Evolutionary conservation across 2,113 vertebrate species (phyloP), one percentile per base, ranked within the genome.

Genomic region (Hypomesus transpacificus): DNA sequence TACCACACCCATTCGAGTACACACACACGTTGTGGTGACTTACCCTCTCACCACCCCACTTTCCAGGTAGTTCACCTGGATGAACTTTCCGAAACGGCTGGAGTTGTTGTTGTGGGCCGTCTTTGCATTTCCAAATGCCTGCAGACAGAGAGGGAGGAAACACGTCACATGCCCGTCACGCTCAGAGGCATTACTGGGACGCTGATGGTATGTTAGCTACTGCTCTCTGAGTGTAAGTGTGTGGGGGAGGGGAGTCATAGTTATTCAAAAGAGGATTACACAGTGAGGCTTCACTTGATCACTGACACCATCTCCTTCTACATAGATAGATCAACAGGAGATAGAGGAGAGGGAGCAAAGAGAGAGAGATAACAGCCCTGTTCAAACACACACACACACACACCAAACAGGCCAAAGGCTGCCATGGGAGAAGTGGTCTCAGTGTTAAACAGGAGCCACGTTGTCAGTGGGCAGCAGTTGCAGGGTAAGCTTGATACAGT

Each of bases 61-160:
- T 83, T 98, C 96, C 74, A 99, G 91, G 76, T 99, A 99, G 88
- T 96, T 98, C 82, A 98, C 97, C 87, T 98, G 97, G 86, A 99
- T 99, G 84, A 99, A 99, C 83, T 99, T 99, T 59, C 97, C 96
- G 60, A 99, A 99, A n/a, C 97, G 95, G 82, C 97, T 99, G 80
- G 97, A 99, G 88, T 99, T 99, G 88, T 98, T 97, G 91, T 99
- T 99, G 84, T 99, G 96, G 28, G 97, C 97, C 0, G 97, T 99
- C 89, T 99, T 99, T 64, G 97, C 97, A 0, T 99, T 99, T 52
- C 97, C 97, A 72, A 99, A 98, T 17, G 97, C 97, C 91, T 93
- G 84, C 22, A 75, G 16, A 74, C 20, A 28, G 52, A 76, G 4
- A 72, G 21, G 75, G 22, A 52, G 5, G 5, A 11, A 46, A 46